Conservation (phyloP, 2,797 vertebrate genomes). For the Hydrocynus forskahlii region DNA sequence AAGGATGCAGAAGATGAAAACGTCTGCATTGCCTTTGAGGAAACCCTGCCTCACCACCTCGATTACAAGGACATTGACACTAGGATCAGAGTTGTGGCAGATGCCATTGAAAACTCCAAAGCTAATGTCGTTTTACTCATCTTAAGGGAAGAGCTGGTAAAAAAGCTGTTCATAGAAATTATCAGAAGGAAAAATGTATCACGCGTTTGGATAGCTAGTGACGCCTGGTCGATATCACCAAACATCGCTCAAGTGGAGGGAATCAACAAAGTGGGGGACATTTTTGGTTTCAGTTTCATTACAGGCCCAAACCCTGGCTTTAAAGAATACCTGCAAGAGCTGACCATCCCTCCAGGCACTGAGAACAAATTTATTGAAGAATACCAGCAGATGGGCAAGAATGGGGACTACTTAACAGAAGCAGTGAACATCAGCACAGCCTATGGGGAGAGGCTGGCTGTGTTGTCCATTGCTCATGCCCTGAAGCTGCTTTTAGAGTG, state of each 20-base stretch:
- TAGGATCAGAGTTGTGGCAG: slow-evolving; percentile 52
- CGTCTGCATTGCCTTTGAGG: slow-evolving; percentile 69
- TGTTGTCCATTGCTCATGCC: slow-evolving; percentile 67
- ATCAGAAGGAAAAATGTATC: slow-evolving; percentile 61
- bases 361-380: slow-evolving; percentile 71
- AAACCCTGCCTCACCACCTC: slow-evolving; percentile 62
- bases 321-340: slow-evolving; percentile 64
- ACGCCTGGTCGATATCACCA: slow-evolving; percentile 67
- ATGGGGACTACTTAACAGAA: slow-evolving; percentile 65
- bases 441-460: slow-evolving; percentile 60
- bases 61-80: slow-evolving; percentile 2
- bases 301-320: slow-evolving; percentile 63
- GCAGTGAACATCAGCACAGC: slow-evolving; percentile 40
- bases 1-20: slow-evolving; percentile 47
- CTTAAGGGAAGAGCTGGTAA: slow-evolving; percentile 64
- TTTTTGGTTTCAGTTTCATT: slow-evolving; percentile 72
- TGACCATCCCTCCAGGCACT: slow-evolving; percentile 57
- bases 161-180: slow-evolving; percentile 68
- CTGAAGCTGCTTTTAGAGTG: slow-evolving; percentile 66
- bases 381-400: slow-evolving; percentile 69
- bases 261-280: slow-evolving; percentile 70
- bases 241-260: slow-evolving; percentile 60
- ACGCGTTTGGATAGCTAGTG: slow-evolving; percentile 72
- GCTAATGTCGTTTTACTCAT: slow-evolving; percentile 71
- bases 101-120: slow-evolving; percentile 59